A percentile compares a stretch with the other conserved stretches of the same genome.
These are phyloP conservation scores for Porites cylindrica DNA, from an alignment of 92 coral and sea anemone species.

Conservation along the genomic window DNA sequence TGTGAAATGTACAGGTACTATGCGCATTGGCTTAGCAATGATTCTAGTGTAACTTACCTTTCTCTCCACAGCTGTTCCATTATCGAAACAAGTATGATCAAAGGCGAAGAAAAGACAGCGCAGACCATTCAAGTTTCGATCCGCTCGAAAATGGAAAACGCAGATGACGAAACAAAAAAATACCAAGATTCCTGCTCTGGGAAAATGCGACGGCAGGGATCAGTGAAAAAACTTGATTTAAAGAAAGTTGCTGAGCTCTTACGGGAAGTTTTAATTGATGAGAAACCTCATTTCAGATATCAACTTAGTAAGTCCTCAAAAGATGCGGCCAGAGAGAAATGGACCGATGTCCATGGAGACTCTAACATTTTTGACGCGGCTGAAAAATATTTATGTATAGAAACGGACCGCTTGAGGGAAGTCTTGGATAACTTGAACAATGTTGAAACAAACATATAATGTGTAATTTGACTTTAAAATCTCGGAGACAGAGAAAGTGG, in stretches of 20 bases:
- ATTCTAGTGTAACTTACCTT: neutral
- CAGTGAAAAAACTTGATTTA: conserved; percentile 90
- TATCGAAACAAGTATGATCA: conserved; percentile 88
- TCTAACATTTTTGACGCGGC: conserved; percentile 82
- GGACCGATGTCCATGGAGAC: conserved; percentile 88
- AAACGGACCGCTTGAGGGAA: conserved; percentile 78
- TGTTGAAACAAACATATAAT: neutral
- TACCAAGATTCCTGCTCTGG: conserved; percentile 82
- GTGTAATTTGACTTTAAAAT: too few relatives aligned
- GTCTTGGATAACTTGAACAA: conserved; percentile 65
- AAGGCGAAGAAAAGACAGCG: conserved; percentile 98
- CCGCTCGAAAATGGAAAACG: conserved; percentile 90
- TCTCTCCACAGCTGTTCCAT: conserved; percentile 64
- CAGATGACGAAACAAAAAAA: conserved; percentile 88
- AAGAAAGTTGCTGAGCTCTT: conserved; percentile 76
- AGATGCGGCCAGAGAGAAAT: conserved; percentile 90
- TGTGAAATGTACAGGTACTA: too few relatives aligned
- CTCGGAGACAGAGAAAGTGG: too few relatives aligned
- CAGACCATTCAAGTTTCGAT: conserved; percentile 87
- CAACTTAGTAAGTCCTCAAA: conserved; percentile 84
- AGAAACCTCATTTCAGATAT: conserved; percentile 94
- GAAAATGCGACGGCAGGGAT: conserved; percentile 87
- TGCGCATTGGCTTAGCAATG: too few relatives aligned
- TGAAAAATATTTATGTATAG: conserved; percentile 84
- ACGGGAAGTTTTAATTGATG: conserved; percentile 72